Percentiles rank a stretch among this genome's conserved stretches.
These are phyloP conservation scores for Channallabes apus DNA, from an alignment of 2,797 vertebrate species.

Conservation along the genomic window DNA sequence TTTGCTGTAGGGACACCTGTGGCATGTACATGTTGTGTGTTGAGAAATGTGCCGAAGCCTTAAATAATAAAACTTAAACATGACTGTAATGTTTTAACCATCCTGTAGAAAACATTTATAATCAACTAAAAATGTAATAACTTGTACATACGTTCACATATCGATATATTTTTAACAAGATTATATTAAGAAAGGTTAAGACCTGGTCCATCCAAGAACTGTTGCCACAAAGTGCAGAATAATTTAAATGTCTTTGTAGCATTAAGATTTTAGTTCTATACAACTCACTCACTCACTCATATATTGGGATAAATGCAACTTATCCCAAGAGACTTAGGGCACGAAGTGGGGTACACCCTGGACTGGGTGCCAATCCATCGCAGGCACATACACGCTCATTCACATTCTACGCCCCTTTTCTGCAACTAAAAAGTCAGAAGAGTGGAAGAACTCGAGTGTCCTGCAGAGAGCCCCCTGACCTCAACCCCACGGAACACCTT, in stretches of 20 bases:
- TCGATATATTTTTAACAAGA: background rate
- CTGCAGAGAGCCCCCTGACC: no score
- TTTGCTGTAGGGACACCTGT: slow-evolving; percentile 75
- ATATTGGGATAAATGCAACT: no score
- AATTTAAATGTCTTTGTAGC: background rate
- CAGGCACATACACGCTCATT: no score
- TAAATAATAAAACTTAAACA: background rate
- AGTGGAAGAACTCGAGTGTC: background rate
- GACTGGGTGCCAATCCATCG: no score
- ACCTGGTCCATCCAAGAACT: background rate
- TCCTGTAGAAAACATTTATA: background rate
- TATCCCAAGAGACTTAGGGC: no score
- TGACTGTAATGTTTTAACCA: background rate
- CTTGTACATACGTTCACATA: background rate
- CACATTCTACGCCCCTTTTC: no score
- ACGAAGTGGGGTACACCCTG: no score
- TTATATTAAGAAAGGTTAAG: background rate
- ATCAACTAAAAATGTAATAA: background rate
- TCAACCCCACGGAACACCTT: no score
- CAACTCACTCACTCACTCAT: no score
- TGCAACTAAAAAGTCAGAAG: no score
- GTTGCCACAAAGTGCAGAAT: background rate
- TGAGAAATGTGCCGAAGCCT: background rate
- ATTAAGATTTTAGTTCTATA: background rate
- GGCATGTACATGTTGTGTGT: background rate